Evolutionary conservation across 2,888 invertebrate genomes (phyloP).

Genomic region (Agrilus mali): DNA sequence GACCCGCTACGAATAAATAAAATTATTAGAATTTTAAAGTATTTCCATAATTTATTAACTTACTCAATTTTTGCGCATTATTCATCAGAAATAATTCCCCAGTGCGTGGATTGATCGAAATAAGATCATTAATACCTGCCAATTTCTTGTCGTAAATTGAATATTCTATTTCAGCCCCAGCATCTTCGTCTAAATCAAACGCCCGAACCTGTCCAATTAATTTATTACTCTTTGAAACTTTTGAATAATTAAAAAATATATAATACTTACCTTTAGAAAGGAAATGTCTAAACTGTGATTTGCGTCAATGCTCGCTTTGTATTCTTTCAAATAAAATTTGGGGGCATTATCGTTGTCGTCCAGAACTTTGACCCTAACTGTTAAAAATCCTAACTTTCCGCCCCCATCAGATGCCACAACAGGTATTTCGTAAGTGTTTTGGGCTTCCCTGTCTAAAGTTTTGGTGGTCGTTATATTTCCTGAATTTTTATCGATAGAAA

Average conservation of each 20-base stretch:
- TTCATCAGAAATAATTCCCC: slow-evolving; percentile 60
- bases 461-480: slow-evolving; percentile 53
- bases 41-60: slow-evolving; percentile 8
- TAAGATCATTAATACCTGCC: slow-evolving; percentile 50
- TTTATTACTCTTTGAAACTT: slow-evolving; percentile 3
- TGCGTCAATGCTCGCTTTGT: slow-evolving; percentile 58
- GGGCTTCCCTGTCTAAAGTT: slow-evolving; percentile 61
- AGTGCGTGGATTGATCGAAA: slow-evolving; percentile 60
- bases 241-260: no score
- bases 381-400: slow-evolving; percentile 60
- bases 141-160: slow-evolving; percentile 60
- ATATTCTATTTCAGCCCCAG: slow-evolving; percentile 59
- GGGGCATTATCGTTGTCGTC: slow-evolving; percentile 82
- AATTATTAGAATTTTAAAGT: slow-evolving; percentile 2
- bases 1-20: slow-evolving; percentile 44
- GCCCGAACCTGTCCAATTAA: slow-evolving; percentile 35
- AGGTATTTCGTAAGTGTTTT: slow-evolving; percentile 59
- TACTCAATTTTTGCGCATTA: slow-evolving; percentile 42
- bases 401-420: slow-evolving; percentile 76
- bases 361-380: slow-evolving; percentile 63
- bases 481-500: slow-evolving; percentile 56
- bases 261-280: slow-evolving; percentile 41
- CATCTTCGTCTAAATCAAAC: slow-evolving; percentile 65
- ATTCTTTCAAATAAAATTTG: slow-evolving; percentile 59
- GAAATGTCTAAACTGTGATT: slow-evolving; percentile 43